Evolutionary conservation across 2,797 vertebrate genomes (phyloP).

Genomic region (Carapus acus): DNA sequence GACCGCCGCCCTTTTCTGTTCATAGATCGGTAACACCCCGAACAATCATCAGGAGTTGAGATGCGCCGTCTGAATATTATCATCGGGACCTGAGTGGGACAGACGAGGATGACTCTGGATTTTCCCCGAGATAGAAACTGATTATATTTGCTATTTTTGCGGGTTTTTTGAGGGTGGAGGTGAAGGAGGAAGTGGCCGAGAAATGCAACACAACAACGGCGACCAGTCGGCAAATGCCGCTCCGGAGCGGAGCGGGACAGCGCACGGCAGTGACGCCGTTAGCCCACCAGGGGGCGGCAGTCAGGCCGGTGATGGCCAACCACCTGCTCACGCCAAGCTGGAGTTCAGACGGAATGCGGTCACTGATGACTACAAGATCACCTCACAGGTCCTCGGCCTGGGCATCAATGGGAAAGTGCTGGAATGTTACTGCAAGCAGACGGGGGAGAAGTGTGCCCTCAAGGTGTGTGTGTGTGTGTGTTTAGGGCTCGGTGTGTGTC

Average conservation of each 20-base stretch:
- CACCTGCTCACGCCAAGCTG: conserved; percentile 56
- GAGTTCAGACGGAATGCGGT: conserved; percentile 84
- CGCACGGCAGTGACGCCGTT: conserved; percentile 22
- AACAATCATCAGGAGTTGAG: background rate
- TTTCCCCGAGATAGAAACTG: conserved; percentile 7
- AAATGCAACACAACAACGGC: conserved; percentile 49
- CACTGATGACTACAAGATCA: conserved; percentile 89
- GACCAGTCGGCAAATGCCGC: conserved; percentile 31
- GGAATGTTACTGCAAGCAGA: conserved; percentile 83
- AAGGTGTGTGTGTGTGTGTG: conserved; percentile 73
- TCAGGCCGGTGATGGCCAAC: conserved; percentile 35
- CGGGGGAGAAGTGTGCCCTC: conserved; percentile 85
- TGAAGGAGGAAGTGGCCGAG: too few species aligned
- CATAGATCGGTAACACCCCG: background rate
- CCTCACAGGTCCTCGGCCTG: conserved; percentile 84
- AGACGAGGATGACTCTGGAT: conserved; percentile 20
- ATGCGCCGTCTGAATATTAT: conserved; percentile 20
- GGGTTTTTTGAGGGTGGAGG: conserved; percentile 9
- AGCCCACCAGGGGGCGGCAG: conserved; percentile 25
- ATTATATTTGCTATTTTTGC: conserved; percentile 21
- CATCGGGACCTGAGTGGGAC: conserved; percentile 1
- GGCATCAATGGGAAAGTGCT: conserved; percentile 91
- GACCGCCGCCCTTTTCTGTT: conserved; percentile 38
- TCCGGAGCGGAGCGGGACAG: conserved; percentile 30
- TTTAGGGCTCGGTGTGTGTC: conserved; percentile 1